Conservation (phyloP, 2,888 invertebrate species). For the Alloplasta piceator region DNA sequence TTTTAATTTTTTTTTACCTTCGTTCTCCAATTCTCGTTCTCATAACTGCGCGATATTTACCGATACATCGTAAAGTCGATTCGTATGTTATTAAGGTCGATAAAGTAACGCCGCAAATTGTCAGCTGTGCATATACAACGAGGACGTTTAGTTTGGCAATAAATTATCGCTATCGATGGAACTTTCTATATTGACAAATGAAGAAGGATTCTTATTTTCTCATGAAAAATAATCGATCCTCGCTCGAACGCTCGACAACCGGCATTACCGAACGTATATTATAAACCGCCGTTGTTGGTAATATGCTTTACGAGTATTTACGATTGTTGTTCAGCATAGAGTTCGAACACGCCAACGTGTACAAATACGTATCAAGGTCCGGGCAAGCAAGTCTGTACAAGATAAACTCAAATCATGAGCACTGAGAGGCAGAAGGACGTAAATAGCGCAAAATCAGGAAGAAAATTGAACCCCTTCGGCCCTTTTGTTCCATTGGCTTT, state of each 20-base stretch:
- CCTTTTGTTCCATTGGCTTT: no score
- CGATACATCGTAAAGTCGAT: slow-evolving; percentile 17
- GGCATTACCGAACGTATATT: slow-evolving; percentile 19
- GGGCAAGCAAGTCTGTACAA: slow-evolving; percentile 21
- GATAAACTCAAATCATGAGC: slow-evolving; percentile 22
- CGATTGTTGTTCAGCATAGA: slow-evolving; percentile 36
- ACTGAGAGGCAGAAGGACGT: no score
- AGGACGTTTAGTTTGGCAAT: slow-evolving; percentile 30
- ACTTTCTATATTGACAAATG: slow-evolving; percentile 33
- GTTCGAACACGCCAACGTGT: slow-evolving; percentile 37
- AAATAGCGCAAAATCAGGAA: no score
- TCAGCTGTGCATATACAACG: slow-evolving; percentile 56
- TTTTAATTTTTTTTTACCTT: neutral
- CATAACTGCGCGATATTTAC: neutral
- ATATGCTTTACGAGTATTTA: slow-evolving; percentile 53
- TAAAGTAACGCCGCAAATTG: slow-evolving; percentile 34
- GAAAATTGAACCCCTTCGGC: no score
- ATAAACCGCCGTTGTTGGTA: slow-evolving; percentile 13
- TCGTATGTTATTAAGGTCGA: slow-evolving; percentile 35
- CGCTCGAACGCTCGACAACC: slow-evolving; percentile 9
- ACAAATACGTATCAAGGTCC: slow-evolving; percentile 55
- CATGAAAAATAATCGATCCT: slow-evolving; percentile 37
- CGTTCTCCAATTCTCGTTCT: neutral
- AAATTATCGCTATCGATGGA: slow-evolving; percentile 38
- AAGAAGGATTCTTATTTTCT: slow-evolving; percentile 23